Evolutionary conservation across 1,140 invertebrate genomes (phyloP).

Genomic region (Brachionus sp.): DNA sequence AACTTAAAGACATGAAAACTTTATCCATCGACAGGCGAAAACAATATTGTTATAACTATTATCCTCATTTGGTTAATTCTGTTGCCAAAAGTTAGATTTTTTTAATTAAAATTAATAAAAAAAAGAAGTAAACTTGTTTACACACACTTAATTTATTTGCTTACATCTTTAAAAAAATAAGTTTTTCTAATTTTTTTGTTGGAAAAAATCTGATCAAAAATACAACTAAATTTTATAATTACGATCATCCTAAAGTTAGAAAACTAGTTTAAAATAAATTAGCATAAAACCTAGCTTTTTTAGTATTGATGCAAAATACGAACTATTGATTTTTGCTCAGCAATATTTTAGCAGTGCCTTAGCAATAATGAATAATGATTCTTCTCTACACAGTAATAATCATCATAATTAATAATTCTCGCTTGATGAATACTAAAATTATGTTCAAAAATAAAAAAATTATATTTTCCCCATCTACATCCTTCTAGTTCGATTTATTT

Average conservation of each 20-base stretch:
- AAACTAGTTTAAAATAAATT: background rate
- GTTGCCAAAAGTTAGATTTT: background rate
- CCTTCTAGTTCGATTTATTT: conserved; percentile 19
- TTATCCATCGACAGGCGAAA: no score
- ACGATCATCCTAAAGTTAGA: background rate
- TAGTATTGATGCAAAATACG: background rate
- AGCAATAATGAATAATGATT: background rate
- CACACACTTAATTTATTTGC: no score
- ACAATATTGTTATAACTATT: no score
- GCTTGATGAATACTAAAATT: background rate
- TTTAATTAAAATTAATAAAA: no score
- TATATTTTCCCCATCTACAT: background rate
- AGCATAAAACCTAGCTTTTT: background rate
- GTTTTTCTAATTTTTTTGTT: no score
- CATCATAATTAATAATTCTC: background rate
- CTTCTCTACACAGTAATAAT: background rate
- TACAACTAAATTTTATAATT: no score
- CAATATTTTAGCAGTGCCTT: background rate
- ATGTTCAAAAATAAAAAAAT: background rate
- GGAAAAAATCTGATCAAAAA: no score
- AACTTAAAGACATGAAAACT: no score
- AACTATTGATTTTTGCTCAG: background rate
- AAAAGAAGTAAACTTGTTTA: no score
- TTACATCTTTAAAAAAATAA: no score
- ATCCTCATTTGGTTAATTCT: background rate